Percentiles rank a stretch among this genome's conserved stretches.
Evolutionary conservation across 2,113 vertebrate species (phyloP).

Genomic region (Antechinus flavipes): DNA sequence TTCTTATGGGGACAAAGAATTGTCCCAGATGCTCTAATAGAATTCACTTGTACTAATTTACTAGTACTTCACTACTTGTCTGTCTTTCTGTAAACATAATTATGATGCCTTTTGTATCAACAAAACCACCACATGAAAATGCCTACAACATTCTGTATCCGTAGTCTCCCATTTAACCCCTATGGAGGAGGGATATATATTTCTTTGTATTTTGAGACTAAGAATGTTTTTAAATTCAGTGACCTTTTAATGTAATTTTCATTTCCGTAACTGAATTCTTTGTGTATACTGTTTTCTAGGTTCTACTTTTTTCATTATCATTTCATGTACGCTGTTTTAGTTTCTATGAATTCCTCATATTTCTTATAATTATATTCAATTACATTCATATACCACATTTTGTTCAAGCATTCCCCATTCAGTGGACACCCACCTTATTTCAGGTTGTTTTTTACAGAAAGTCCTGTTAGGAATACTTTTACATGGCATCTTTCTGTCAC

Average conservation of each 20-base stretch:
- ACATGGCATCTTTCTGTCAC: not conserved
- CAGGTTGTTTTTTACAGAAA: not conserved
- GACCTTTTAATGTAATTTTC: not conserved
- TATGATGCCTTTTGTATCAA: not conserved
- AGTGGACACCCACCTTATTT: not conserved
- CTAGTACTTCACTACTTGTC: not conserved
- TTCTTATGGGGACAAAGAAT: not conserved
- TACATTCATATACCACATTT: not conserved
- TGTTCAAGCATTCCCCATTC: not conserved
- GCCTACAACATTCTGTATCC: not conserved
- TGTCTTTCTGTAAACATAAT: not conserved
- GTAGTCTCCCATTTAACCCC: not conserved
- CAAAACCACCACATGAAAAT: not conserved
- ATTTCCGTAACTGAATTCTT: not conserved
- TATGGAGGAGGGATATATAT: not conserved
- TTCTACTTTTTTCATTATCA: not conserved
- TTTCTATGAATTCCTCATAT: not conserved
- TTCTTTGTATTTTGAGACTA: not conserved
- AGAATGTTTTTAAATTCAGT: not conserved
- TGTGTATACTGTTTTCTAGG: not conserved
- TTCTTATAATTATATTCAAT: not conserved
- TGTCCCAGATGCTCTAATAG: not conserved
- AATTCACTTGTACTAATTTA: not conserved
- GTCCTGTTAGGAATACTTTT: not conserved
- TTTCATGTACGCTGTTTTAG: not conserved